phyloP scores from a whole-genome alignment of 2,888 invertebrate genomes.

The Leptura quadrifasciata region DNA sequence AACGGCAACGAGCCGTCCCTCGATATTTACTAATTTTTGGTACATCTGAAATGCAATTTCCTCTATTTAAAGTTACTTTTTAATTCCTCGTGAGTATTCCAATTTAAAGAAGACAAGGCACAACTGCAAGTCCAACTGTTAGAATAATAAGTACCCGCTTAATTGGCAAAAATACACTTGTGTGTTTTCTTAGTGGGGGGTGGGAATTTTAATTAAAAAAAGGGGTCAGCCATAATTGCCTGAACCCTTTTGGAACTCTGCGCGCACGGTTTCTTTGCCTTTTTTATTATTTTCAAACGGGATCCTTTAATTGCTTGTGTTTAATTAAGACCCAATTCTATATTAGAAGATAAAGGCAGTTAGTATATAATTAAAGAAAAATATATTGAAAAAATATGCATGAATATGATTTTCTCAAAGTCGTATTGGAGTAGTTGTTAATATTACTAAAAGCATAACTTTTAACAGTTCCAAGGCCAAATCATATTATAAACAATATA shows the following conservation, averaged over 20 bases:
- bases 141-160: conserved; percentile 65
- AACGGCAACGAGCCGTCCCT: background rate
- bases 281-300: conserved; percentile 20
- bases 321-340: conserved; percentile 19
- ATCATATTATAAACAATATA: too few relatives aligned
- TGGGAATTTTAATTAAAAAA: conserved; percentile 61
- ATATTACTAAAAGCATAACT: too few relatives aligned
- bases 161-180: conserved; percentile 64
- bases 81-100: conserved; percentile 19
- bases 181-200: conserved; percentile 63
- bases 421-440: too few relatives aligned
- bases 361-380: background rate
- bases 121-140: conserved; percentile 58
- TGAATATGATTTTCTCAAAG: too few relatives aligned
- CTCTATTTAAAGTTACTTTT: conserved; percentile 13
- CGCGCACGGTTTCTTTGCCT: conserved; percentile 18
- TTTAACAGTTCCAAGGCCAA: too few relatives aligned
- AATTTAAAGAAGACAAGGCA: conserved; percentile 45
- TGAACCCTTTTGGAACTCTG: conserved; percentile 18
- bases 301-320: conserved; percentile 17
- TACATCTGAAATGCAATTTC: conserved; percentile 12
- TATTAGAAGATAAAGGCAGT: background rate
- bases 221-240: conserved; percentile 59
- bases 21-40: conserved; percentile 9
- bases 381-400: too few relatives aligned